A percentile compares a stretch with the other conserved stretches of the same genome.
phyloP scores from a whole-genome alignment of 2,113 vertebrate species.

The Epinephelus lanceolatus region DNA sequence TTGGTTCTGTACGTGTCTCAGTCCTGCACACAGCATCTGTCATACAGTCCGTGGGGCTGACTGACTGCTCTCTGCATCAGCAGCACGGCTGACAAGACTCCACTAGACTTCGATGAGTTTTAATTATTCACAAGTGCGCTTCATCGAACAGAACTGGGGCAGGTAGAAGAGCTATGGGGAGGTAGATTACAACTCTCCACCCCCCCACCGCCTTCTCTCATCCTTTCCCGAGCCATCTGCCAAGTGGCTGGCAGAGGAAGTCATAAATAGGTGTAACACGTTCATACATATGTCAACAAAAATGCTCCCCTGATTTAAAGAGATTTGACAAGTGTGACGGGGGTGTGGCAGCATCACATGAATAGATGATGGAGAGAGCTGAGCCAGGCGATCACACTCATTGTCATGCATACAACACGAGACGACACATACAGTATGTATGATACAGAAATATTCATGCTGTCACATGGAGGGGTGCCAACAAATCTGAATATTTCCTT shows the following conservation, averaged over 20 bases:
- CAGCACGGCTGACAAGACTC: slow-evolving; percentile 34
- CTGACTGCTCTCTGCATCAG: slow-evolving; percentile 33
- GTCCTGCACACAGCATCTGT: slow-evolving; percentile 9
- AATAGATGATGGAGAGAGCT: slow-evolving; percentile 4
- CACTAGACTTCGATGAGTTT: slow-evolving; percentile 54
- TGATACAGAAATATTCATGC: slow-evolving; percentile 12
- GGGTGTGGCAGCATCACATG: not conserved
- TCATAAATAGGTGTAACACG: slow-evolving; percentile 35
- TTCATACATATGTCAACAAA: slow-evolving; percentile 1
- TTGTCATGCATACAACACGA: not conserved
- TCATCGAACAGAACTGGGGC: slow-evolving; percentile 55
- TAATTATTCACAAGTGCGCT: slow-evolving; percentile 71
- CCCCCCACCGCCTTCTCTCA: not conserved
- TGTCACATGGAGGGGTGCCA: not conserved
- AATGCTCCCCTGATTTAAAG: slow-evolving; percentile 14
- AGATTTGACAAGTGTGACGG: slow-evolving; percentile 6
- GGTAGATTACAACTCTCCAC: slow-evolving; percentile 43
- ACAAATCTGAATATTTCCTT: not conserved
- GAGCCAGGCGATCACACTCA: not conserved
- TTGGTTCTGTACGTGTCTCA: not conserved
- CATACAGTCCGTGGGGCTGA: slow-evolving; percentile 6
- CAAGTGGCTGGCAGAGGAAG: slow-evolving; percentile 35
- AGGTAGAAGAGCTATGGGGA: slow-evolving; percentile 45
- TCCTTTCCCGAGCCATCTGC: slow-evolving; percentile 46
- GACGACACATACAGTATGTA: not conserved